Evolutionary conservation across 2,113 vertebrate genomes (phyloP).

Genomic region (Trogon melanurus): DNA sequence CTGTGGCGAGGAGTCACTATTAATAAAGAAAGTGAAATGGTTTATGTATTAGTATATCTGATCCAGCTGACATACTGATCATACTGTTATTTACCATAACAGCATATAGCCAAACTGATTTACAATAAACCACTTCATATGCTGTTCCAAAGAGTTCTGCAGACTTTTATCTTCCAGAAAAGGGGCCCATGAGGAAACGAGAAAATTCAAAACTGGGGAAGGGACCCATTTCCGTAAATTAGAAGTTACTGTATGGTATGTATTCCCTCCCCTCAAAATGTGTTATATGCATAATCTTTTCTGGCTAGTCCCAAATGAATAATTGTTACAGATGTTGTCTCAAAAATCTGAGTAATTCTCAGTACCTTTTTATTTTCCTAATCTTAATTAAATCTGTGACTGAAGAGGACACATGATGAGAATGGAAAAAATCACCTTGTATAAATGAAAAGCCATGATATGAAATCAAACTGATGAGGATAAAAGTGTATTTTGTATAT

Average conservation of each 20-base stretch:
- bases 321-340: conserved; percentile 34
- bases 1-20: not conserved
- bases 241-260: not conserved
- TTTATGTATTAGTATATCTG: not conserved
- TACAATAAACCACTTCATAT: too few species aligned
- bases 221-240: not conserved
- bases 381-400: conserved; percentile 77
- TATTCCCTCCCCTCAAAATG: not conserved
- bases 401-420: conserved; percentile 15
- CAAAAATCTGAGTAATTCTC: conserved; percentile 32
- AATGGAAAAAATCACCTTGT: not conserved
- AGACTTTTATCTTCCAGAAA: not conserved
- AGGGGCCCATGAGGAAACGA: not conserved
- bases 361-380: conserved; percentile 52
- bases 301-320: not conserved
- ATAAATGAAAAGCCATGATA: conserved; percentile 47
- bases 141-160: not conserved
- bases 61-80: not conserved
- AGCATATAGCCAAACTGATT: too few species aligned
- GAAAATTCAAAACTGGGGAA: too few species aligned
- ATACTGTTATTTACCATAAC: too few species aligned
- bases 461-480: conserved; percentile 9
- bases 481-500: conserved; percentile 24
- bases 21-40: not conserved
- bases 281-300: not conserved